Conservation (phyloP, 2,888 invertebrate species). For the Tinea trinotella region DNA sequence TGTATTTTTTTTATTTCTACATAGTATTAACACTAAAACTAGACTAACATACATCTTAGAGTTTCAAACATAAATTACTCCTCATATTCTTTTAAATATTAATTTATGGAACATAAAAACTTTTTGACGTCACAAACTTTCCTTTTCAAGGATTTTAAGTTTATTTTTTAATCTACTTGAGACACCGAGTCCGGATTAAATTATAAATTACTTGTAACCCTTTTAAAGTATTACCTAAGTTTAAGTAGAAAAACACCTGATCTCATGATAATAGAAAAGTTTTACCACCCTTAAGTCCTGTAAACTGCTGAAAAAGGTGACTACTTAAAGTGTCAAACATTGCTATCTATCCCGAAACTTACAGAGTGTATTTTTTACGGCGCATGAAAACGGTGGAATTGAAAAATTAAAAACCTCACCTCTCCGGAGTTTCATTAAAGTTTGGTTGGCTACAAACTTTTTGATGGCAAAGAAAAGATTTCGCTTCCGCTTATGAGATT, state of each 20-base stretch:
- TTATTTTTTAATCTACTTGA: neutral
- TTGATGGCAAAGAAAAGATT: neutral
- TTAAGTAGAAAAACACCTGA: slow-evolving; percentile 16
- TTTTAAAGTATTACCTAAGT: slow-evolving; percentile 12
- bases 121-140: neutral
- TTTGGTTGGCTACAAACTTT: neutral
- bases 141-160: neutral
- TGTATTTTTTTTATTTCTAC: no score
- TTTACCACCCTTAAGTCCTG: neutral
- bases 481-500: neutral
- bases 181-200: slow-evolving; percentile 4
- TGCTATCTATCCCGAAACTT: slow-evolving; percentile 1
- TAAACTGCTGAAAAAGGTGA: neutral
- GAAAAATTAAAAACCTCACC: slow-evolving; percentile 12
- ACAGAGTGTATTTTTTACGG: slow-evolving; percentile 8
- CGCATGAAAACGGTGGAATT: slow-evolving; percentile 1
- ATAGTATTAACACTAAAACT: no score
- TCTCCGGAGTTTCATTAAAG: slow-evolving; percentile 1
- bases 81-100: no score
- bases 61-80: no score
- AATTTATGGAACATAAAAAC: neutral
- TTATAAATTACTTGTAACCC: slow-evolving; percentile 14
- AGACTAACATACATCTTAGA: no score
- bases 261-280: slow-evolving; percentile 16
- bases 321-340: slow-evolving; percentile 12